phyloP scores from a whole-genome alignment of 2,888 invertebrate genomes.

The Pherbina coryleti region DNA sequence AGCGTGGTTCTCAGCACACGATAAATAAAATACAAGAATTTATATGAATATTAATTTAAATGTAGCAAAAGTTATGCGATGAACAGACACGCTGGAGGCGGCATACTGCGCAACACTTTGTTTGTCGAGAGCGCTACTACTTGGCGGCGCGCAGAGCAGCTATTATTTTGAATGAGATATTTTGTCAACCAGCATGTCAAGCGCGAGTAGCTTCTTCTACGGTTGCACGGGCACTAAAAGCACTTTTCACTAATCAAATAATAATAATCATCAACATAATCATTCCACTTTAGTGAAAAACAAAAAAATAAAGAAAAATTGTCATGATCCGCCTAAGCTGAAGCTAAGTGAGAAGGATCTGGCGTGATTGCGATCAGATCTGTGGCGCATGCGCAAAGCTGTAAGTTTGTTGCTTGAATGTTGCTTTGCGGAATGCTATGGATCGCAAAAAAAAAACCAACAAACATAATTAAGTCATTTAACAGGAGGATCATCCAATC shows the following conservation, averaged over 20 bases:
- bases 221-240: conserved; percentile 35
- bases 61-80: background rate
- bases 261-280: conserved; percentile 46
- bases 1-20: conserved; percentile 4
- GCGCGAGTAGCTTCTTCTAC: background rate
- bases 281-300: conserved; percentile 23
- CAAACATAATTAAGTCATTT: conserved; percentile 37
- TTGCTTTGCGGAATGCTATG: background rate
- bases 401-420: conserved; percentile 1
- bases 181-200: conserved; percentile 51
- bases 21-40: conserved; percentile 32
- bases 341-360: background rate
- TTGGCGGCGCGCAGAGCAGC: conserved; percentile 40
- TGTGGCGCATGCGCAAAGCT: background rate
- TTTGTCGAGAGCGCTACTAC: too few species aligned
- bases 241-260: conserved; percentile 50
- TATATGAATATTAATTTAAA: conserved; percentile 35
- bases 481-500: conserved; percentile 19
- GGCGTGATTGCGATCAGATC: background rate
- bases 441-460: background rate
- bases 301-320: conserved; percentile 2
- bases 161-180: conserved; percentile 57
- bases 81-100: background rate
- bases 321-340: background rate
- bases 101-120: conserved; percentile 12